A percentile compares a stretch with the other conserved stretches of the same genome.
These are phyloP conservation scores for Malachius bipustulatus DNA, from an alignment of 2,888 invertebrate genomes.

Conservation along the genomic window DNA sequence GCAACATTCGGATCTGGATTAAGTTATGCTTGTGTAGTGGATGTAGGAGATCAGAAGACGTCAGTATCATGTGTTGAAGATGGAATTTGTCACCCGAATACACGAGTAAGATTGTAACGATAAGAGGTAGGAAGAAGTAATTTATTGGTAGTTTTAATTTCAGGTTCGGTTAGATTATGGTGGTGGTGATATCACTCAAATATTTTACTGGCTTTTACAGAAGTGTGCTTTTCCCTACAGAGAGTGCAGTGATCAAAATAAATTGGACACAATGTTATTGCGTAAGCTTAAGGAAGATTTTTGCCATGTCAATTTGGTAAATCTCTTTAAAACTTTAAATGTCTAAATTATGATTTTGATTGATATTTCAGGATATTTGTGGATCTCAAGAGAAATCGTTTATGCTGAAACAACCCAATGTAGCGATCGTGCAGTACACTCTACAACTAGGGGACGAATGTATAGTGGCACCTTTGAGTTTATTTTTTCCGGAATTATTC, in stretches of 20 bases:
- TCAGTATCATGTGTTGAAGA: slow-evolving; percentile 95
- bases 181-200: slow-evolving; percentile 82
- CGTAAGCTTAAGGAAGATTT: slow-evolving; percentile 78
- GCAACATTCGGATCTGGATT: slow-evolving; percentile 76
- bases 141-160: slow-evolving; percentile 10
- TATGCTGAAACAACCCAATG: slow-evolving; percentile 57
- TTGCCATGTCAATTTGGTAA: slow-evolving; percentile 75
- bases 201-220: slow-evolving; percentile 76
- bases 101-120: slow-evolving; percentile 48
- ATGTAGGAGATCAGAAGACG: slow-evolving; percentile 91
- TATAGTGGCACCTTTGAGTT: slow-evolving; percentile 76
- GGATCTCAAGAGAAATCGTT: slow-evolving; percentile 79
- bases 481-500: slow-evolving; percentile 80
- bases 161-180: slow-evolving; percentile 70
- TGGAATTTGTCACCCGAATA: slow-evolving; percentile 82
- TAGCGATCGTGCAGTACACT: slow-evolving; percentile 58
- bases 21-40: slow-evolving; percentile 84
- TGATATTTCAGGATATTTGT: slow-evolving; percentile 54
- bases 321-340: slow-evolving; percentile 6
- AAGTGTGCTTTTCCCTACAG: slow-evolving; percentile 87
- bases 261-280: slow-evolving; percentile 67
- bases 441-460: slow-evolving; percentile 84
- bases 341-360: too few relatives aligned
- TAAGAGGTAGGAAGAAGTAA: background rate
- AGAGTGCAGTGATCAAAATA: slow-evolving; percentile 59